Conservation (phyloP, 2,797 vertebrate species). For the Lophius americanus region DNA sequence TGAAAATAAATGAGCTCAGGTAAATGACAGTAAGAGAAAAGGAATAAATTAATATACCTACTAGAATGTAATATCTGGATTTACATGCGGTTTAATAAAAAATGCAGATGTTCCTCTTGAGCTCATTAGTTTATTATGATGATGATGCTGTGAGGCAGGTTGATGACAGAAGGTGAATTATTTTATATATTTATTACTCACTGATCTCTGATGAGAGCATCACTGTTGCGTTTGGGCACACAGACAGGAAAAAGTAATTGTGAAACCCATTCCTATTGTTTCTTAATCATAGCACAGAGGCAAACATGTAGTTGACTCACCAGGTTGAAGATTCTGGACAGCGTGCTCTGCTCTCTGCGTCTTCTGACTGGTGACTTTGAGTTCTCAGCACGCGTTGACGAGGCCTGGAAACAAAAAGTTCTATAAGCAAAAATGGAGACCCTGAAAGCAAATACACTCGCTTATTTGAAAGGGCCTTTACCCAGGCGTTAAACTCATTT, state of each 20-base stretch:
- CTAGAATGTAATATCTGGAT: constrained; percentile 2
- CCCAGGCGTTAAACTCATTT: constrained; percentile 7
- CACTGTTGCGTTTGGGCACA: constrained; percentile 72
- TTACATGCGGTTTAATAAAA: constrained; percentile 12
- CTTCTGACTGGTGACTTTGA: constrained; percentile 81
- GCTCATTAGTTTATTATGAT: constrained; percentile 52
- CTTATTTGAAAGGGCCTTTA: constrained; percentile 23
- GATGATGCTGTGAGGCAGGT: constrained; percentile 17
- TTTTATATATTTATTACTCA: constrained; percentile 62
- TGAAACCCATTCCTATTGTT: constrained; percentile 28
- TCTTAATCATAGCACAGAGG: background rate
- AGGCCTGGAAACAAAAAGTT: constrained; percentile 69
- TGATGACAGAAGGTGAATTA: constrained; percentile 17
- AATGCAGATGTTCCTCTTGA: constrained; percentile 24
- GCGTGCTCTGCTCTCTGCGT: constrained; percentile 82
- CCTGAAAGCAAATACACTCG: constrained; percentile 8
- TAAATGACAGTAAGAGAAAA: constrained; percentile 21
- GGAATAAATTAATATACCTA: background rate
- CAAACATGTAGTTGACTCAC: constrained; percentile 67
- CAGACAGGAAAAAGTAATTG: constrained; percentile 47
- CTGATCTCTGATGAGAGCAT: constrained; percentile 65
- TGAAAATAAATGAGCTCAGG: constrained; percentile 37
- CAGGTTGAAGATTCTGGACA: constrained; percentile 87
- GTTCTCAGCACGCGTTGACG: constrained; percentile 76
- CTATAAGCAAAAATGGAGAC: constrained; percentile 49